Evolutionary conservation across 2,888 invertebrate genomes (phyloP).

Genomic region (Aproaerema taeniolella): DNA sequence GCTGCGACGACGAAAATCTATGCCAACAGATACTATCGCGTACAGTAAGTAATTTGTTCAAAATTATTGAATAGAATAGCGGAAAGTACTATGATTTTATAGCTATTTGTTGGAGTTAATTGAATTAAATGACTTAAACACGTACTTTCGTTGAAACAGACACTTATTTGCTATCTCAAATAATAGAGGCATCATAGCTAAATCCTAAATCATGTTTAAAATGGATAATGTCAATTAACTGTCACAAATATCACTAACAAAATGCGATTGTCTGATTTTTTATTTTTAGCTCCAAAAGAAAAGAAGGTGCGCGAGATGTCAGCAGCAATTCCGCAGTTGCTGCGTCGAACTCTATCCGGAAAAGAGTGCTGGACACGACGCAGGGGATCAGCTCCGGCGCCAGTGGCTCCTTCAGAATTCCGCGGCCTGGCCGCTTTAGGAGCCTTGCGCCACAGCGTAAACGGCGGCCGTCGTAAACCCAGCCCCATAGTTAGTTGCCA

Average conservation of each 20-base stretch:
- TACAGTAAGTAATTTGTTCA: constrained; percentile 40
- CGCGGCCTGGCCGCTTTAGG: constrained; percentile 33
- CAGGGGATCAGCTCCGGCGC: constrained; percentile 56
- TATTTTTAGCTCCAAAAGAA: constrained; percentile 38
- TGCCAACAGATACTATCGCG: constrained; percentile 44
- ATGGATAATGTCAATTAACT: too few relatives aligned
- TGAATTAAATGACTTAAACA: too few relatives aligned
- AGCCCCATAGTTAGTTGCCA: constrained; percentile 39
- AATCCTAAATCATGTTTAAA: too few relatives aligned
- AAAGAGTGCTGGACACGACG: constrained; percentile 43
- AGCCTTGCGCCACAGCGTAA: constrained; percentile 36
- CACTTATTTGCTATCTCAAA: too few relatives aligned
- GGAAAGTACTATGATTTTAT: not conserved
- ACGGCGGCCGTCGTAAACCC: constrained; percentile 40
- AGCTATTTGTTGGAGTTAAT: too few relatives aligned
- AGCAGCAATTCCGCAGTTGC: constrained; percentile 36
- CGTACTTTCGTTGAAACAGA: too few relatives aligned
- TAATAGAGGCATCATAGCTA: too few relatives aligned
- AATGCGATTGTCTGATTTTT: too few relatives aligned
- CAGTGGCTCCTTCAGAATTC: constrained; percentile 39
- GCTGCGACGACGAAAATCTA: constrained; percentile 47
- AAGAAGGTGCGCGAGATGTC: constrained; percentile 43
- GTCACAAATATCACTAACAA: too few relatives aligned
- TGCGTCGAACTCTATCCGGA: constrained; percentile 41
- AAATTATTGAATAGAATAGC: not conserved